These are phyloP conservation scores for Anastatus disparis DNA, from an alignment of 1,140 invertebrate species.

Conservation along the genomic window DNA sequence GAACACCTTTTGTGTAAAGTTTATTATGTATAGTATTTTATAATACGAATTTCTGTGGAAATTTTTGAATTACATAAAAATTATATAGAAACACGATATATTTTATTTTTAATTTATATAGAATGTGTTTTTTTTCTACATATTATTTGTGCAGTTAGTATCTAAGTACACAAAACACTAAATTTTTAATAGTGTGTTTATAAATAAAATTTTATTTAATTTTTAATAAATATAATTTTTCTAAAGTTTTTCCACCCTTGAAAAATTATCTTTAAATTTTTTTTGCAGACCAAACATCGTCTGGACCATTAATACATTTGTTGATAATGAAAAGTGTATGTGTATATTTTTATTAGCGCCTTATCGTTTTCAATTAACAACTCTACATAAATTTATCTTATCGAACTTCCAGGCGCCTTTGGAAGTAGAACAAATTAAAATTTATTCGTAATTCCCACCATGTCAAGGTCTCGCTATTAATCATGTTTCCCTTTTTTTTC, in stretches of 20 bases:
- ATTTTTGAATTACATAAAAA: too few species aligned
- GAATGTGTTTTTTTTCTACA: too few species aligned
- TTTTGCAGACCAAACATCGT: neutral
- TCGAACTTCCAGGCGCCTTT: slow-evolving; percentile 19
- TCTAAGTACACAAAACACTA: too few species aligned
- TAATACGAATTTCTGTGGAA: too few species aligned
- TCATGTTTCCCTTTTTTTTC: neutral
- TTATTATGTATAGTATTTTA: too few species aligned
- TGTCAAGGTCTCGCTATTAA: neutral
- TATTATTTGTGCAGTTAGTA: too few species aligned
- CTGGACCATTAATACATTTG: neutral
- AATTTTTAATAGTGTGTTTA: neutral
- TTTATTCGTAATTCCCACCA: slow-evolving; percentile 1
- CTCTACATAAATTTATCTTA: slow-evolving; percentile 19
- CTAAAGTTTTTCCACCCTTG: neutral
- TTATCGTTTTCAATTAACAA: slow-evolving; percentile 25
- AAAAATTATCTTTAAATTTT: neutral
- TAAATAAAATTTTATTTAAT: neutral
- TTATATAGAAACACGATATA: too few species aligned
- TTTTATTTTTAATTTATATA: too few species aligned
- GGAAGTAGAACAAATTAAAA: slow-evolving; percentile 16
- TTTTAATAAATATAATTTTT: too few species aligned
- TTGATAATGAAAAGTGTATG: neutral
- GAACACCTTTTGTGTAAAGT: too few species aligned
- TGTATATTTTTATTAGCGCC: too few species aligned